phyloP scores from a whole-genome alignment of 2,113 vertebrate genomes.

The Salvator merianae region DNA sequence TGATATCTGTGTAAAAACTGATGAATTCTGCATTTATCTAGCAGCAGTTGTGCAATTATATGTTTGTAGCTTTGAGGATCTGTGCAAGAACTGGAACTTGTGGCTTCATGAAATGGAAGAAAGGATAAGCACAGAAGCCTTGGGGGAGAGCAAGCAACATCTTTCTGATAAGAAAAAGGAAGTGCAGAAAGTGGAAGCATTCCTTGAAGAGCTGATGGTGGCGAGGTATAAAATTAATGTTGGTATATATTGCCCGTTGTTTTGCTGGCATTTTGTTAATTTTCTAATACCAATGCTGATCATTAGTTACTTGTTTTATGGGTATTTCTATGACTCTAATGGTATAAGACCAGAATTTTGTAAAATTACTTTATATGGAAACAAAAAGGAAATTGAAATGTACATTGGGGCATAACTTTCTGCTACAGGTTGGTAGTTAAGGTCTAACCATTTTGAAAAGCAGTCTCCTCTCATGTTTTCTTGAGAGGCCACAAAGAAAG shows the following conservation, averaged over 20 bases:
- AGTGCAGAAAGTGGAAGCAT: conserved; percentile 86
- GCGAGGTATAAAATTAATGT: conserved; percentile 78
- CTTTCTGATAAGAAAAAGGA: conserved; percentile 84
- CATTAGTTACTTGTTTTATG: not conserved
- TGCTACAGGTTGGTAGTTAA: not conserved
- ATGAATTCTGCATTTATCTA: conserved; percentile 26
- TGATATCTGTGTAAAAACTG: conserved; percentile 9
- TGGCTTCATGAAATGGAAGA: conserved; percentile 89
- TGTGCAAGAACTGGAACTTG: conserved; percentile 78
- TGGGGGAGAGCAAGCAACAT: conserved; percentile 80
- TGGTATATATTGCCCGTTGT: not conserved
- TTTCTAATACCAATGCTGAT: conserved; percentile 8
- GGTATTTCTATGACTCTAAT: not conserved
- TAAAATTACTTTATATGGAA: conserved; percentile 7
- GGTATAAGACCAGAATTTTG: not conserved
- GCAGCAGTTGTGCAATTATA: conserved; percentile 24
- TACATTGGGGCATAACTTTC: conserved; percentile 7
- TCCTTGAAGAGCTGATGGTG: conserved; percentile 84
- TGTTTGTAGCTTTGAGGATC: conserved; percentile 83
- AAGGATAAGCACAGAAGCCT: conserved; percentile 80
- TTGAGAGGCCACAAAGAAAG: not conserved
- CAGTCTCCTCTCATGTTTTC: not conserved
- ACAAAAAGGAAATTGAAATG: not conserved
- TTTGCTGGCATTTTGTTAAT: conserved; percentile 23
- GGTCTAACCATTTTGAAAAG: conserved; percentile 11